Percentiles rank a stretch among this genome's conserved stretches.
Conservation (phyloP, 1,140 invertebrate species). For the Trinorchestia longiramus region DNA sequence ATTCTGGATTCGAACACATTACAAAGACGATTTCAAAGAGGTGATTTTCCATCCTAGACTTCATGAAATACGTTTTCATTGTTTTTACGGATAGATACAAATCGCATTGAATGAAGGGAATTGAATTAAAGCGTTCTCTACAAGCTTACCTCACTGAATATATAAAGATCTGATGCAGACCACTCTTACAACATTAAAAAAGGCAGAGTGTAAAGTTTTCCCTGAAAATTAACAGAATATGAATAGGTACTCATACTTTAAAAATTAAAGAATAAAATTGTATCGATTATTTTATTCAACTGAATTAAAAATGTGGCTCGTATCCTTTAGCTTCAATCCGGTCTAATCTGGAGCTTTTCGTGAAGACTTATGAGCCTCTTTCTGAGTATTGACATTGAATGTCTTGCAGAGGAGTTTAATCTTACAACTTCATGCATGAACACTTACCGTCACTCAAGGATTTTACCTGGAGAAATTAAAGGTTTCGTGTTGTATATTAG, state of each 20-base stretch:
- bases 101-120: too few species aligned
- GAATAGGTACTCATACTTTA: background rate
- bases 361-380: background rate
- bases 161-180: too few species aligned
- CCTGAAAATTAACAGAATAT: background rate
- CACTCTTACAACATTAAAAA: background rate
- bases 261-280: background rate
- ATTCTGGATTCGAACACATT: too few species aligned
- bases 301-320: background rate
- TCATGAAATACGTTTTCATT: too few species aligned
- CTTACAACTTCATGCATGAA: background rate
- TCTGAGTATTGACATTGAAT: background rate
- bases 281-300: background rate
- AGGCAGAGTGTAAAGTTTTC: background rate
- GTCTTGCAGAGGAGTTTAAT: background rate
- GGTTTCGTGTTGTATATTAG: background rate
- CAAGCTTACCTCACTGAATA: too few species aligned
- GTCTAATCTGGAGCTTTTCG: background rate
- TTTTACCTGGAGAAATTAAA: background rate
- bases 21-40: too few species aligned
- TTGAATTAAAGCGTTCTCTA: too few species aligned
- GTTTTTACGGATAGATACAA: too few species aligned
- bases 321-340: background rate
- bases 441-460: background rate
- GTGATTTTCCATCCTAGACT: too few species aligned